phyloP scores from a whole-genome alignment of 2,797 vertebrate species.

The Muscicapa striata region DNA sequence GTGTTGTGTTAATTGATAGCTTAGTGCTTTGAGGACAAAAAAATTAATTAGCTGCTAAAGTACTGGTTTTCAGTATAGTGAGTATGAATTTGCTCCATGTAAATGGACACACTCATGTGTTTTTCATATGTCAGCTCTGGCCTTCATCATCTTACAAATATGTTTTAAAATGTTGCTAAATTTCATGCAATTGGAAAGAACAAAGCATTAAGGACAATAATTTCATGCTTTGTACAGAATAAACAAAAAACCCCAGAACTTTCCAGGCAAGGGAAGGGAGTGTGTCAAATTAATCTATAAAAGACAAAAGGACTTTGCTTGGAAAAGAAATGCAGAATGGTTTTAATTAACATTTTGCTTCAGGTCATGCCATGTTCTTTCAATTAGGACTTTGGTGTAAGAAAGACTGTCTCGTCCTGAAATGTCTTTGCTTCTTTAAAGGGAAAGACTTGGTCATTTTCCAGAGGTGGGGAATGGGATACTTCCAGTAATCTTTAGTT shows the following conservation, averaged over 20 bases:
- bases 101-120: neutral
- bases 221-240: slow-evolving; percentile 21
- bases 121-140: neutral
- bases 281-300: slow-evolving; percentile 34
- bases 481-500: neutral
- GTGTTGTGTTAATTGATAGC: neutral
- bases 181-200: slow-evolving; percentile 44
- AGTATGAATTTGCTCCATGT: neutral
- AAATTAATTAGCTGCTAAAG: neutral
- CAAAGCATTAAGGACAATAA: slow-evolving; percentile 38
- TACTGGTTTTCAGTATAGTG: neutral
- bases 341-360: slow-evolving; percentile 71
- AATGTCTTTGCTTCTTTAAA: slow-evolving; percentile 50
- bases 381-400: slow-evolving; percentile 53
- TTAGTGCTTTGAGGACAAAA: neutral
- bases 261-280: slow-evolving; percentile 40
- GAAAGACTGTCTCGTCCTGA: slow-evolving; percentile 13
- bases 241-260: slow-evolving; percentile 2
- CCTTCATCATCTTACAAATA: slow-evolving; percentile 27
- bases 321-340: slow-evolving; percentile 36
- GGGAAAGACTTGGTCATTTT: slow-evolving; percentile 20
- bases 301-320: slow-evolving; percentile 19
- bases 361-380: slow-evolving; percentile 65
- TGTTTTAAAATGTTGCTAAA: slow-evolving; percentile 28
- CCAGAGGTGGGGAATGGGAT: slow-evolving; percentile 1